Conservation (phyloP, 2,888 invertebrate genomes). For the Odontomyia ornata region DNA sequence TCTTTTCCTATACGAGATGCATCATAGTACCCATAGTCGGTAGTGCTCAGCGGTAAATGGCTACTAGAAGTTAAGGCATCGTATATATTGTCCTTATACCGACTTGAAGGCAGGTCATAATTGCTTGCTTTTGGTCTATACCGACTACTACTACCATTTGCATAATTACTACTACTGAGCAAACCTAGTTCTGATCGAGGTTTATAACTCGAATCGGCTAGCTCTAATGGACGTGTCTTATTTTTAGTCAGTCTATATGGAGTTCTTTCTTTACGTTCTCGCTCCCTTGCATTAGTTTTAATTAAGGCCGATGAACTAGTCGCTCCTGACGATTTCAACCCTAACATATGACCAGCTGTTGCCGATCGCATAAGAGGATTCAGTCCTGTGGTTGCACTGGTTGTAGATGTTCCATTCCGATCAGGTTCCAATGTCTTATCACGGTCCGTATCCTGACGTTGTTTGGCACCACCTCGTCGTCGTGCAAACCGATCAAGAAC, state of each 20-base stretch:
- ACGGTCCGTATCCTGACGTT: conserved; percentile 67
- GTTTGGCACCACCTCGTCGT: conserved; percentile 62
- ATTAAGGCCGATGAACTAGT: not conserved
- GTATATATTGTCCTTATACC: conserved; percentile 59
- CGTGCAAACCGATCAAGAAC: conserved; percentile 77
- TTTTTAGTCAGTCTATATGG: conserved; percentile 59
- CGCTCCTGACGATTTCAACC: conserved; percentile 59
- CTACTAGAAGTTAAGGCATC: conserved; percentile 56
- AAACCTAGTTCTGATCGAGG: conserved; percentile 52
- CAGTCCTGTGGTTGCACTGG: conserved; percentile 46
- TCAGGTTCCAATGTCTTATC: conserved; percentile 78
- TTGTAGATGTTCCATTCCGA: conserved; percentile 53
- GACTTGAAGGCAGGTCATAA: conserved; percentile 43
- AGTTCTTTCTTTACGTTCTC: conserved; percentile 59
- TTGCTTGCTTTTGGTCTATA: conserved; percentile 29
- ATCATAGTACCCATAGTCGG: conserved; percentile 55
- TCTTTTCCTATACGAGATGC: conserved; percentile 54
- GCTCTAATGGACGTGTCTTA: conserved; percentile 59
- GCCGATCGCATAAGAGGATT: conserved; percentile 73
- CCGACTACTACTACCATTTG: not conserved
- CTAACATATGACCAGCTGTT: conserved; percentile 66
- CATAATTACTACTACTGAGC: conserved; percentile 54
- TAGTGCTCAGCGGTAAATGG: conserved; percentile 50
- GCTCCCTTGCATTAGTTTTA: not conserved
- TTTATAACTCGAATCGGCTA: conserved; percentile 59